These are phyloP conservation scores for Penaeus chinensis DNA, from an alignment of 1,140 invertebrate species.

Conservation along the genomic window DNA sequence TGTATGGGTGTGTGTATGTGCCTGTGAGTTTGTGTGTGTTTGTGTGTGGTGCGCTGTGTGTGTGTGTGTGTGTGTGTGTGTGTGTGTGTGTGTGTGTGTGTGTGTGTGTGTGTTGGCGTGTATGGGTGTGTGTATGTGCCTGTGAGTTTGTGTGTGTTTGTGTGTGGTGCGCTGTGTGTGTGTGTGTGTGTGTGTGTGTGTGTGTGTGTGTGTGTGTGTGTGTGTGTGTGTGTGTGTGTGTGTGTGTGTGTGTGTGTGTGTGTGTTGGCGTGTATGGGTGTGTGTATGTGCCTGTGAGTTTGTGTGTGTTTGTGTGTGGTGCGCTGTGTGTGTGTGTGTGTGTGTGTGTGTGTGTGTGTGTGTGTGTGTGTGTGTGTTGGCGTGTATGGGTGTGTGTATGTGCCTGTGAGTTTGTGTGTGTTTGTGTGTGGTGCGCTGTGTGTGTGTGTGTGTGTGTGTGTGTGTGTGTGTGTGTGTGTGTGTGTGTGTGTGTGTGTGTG, in stretches of 20 bases:
- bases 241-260: too few relatives aligned
- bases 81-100: background rate
- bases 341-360: background rate
- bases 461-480: too few relatives aligned
- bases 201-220: too few relatives aligned
- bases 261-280: too few relatives aligned
- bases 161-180: too few relatives aligned
- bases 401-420: background rate
- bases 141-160: background rate
- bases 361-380: background rate
- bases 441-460: background rate
- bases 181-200: too few relatives aligned
- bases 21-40: background rate
- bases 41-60: background rate
- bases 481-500: background rate
- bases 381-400: too few relatives aligned
- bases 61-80: background rate
- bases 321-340: background rate
- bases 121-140: slow-evolving; percentile 11
- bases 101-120: background rate
- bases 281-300: too few relatives aligned
- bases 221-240: too few relatives aligned
- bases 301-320: background rate
- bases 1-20: too few relatives aligned
- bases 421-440: background rate